phyloP scores from a whole-genome alignment of 2,113 vertebrate genomes.

The Lichenostomus cassidix region DNA sequence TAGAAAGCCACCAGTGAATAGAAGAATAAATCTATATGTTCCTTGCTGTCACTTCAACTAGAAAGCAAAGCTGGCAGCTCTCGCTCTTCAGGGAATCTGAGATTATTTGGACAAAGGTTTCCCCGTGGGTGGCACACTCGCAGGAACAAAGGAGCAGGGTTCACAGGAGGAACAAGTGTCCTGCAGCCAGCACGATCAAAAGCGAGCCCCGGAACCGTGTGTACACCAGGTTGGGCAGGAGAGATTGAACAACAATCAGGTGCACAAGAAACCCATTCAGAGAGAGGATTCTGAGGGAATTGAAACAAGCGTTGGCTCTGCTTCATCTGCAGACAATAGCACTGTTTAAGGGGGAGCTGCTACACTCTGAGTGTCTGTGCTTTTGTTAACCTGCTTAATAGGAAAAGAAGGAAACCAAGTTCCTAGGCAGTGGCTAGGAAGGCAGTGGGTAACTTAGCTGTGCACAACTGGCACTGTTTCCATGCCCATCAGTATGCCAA shows the following conservation, averaged over 20 bases:
- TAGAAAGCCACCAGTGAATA: constrained; percentile 15
- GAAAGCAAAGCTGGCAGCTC: constrained; percentile 27
- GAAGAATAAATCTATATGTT: constrained; percentile 28
- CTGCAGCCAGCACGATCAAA: constrained; percentile 8
- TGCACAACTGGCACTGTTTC: accelerated
- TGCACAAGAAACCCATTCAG: not conserved
- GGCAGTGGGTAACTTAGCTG: not conserved
- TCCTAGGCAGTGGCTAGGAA: not conserved
- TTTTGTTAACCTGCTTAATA: not conserved
- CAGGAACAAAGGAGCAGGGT: constrained; percentile 26
- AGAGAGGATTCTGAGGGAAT: not conserved
- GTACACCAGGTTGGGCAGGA: not conserved
- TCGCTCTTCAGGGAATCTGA: not conserved
- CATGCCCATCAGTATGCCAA: accelerated
- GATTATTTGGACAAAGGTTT: constrained; percentile 43
- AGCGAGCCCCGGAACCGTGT: not conserved
- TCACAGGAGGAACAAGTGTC: not conserved
- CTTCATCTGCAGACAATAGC: not conserved
- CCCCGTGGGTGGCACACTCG: not conserved
- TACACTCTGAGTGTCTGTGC: not conserved
- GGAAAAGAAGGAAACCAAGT: not conserved
- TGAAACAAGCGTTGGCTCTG: not conserved
- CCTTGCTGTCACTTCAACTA: constrained; percentile 18
- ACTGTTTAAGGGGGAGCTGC: not conserved
- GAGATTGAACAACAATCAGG: not conserved